Conservation (phyloP, 2,797 vertebrate genomes). For the Salmo trutta region DNA sequence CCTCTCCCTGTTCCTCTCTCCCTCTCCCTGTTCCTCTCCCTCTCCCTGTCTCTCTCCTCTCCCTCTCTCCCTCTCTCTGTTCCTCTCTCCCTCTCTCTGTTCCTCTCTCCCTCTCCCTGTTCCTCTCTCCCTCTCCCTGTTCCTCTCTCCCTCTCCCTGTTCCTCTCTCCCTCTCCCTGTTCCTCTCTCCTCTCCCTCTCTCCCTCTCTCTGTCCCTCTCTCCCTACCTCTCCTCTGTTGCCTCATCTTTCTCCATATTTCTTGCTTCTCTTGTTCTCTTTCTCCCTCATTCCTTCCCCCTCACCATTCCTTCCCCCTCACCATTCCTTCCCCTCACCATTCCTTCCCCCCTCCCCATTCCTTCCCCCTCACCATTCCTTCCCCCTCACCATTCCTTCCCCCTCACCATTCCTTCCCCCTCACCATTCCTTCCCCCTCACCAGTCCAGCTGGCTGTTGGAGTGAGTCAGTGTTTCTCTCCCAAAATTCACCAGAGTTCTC, state of each 20-base stretch:
- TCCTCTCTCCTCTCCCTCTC: no score
- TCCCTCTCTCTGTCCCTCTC: no score
- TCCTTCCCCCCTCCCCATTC: no score
- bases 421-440: not conserved
- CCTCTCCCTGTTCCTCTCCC: no score
- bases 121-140: not conserved
- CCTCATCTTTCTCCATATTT: not conserved
- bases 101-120: no score
- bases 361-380: no score
- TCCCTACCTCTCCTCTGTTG: no score
- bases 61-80: no score
- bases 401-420: no score
- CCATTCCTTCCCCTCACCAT: no score
- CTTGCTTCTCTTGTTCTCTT: not conserved
- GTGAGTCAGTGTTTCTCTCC: conserved; percentile 65
- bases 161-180: not conserved
- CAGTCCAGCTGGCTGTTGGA: conserved; percentile 35
- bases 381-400: no score
- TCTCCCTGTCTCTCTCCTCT: not conserved
- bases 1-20: no score
- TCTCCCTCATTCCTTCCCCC: conserved; percentile 19
- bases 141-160: not conserved
- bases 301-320: not conserved
- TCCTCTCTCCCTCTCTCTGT: not conserved
- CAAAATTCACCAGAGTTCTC: conserved; percentile 60